phyloP scores from a whole-genome alignment of 92 coral and sea anemone species.

The Epizoanthus stellaris region DNA sequence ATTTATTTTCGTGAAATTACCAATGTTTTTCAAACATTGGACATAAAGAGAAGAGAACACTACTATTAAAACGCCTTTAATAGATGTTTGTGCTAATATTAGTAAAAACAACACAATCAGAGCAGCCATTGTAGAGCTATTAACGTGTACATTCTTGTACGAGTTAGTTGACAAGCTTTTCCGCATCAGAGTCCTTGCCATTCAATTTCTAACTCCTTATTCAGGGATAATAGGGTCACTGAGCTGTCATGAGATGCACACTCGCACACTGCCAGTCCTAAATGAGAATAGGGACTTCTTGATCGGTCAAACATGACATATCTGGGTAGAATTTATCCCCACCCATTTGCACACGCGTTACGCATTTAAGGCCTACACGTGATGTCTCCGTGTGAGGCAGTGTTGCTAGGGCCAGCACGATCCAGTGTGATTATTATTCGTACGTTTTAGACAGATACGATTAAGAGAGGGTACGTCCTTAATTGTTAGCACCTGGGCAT shows the following conservation, averaged over 20 bases:
- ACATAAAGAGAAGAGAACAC: too few species aligned
- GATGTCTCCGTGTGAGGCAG: slow-evolving; percentile 4
- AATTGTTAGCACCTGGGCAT: slow-evolving; percentile 97
- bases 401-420: slow-evolving; percentile 95
- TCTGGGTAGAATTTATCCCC: slow-evolving; percentile 47
- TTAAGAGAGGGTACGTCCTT: slow-evolving; percentile 73
- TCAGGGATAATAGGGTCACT: not conserved
- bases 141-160: not conserved
- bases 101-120: not conserved
- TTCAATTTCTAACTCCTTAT: not conserved
- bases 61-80: not conserved
- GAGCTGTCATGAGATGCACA: not conserved
- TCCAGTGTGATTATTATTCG: slow-evolving; percentile 58
- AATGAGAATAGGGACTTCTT: not conserved
- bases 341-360: slow-evolving; percentile 28
- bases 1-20: not conserved
- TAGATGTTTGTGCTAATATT: slow-evolving; percentile 3
- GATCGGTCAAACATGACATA: not conserved
- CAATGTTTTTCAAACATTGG: not conserved
- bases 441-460: slow-evolving; percentile 77
- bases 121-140: not conserved
- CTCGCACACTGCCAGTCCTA: slow-evolving; percentile 11
- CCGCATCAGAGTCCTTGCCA: not conserved
- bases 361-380: slow-evolving; percentile 22
- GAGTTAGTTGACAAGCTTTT: not conserved